Conservation (phyloP, 2,113 vertebrate species). For the Catagonus wagneri region DNA sequence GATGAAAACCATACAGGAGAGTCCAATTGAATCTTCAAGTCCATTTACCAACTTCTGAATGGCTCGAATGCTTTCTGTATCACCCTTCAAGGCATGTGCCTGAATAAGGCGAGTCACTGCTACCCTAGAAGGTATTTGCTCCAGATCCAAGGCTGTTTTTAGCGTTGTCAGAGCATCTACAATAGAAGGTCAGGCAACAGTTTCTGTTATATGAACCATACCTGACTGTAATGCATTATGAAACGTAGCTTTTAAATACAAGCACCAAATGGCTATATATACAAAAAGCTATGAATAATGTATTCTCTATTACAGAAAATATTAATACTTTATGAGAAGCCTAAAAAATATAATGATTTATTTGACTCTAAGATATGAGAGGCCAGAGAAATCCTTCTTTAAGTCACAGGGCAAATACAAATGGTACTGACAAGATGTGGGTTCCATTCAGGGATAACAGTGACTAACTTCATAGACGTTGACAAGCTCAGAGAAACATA, state of each 20-base stretch:
- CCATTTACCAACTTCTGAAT: constrained; percentile 86
- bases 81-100: constrained; percentile 87
- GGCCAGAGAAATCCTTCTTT: neutral
- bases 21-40: constrained; percentile 65
- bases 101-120: constrained; percentile 88
- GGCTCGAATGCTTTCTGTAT: constrained; percentile 87
- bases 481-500: neutral
- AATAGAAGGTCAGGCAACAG: neutral
- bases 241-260: constrained; percentile 57
- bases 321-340: constrained; percentile 62
- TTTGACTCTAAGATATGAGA: constrained; percentile 33
- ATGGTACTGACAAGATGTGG: neutral
- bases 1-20: constrained; percentile 90
- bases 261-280: neutral
- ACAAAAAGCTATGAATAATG: constrained; percentile 59
- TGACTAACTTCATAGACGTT: constrained; percentile 19
- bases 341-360: neutral
- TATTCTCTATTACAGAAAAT: constrained; percentile 51
- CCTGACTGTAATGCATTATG: constrained; percentile 25
- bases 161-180: constrained; percentile 90
- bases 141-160: constrained; percentile 84
- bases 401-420: constrained; percentile 15
- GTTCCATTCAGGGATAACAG: neutral
- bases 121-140: constrained; percentile 82
- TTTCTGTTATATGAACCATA: neutral